Evolutionary conservation across 2,113 vertebrate species (phyloP).

Genomic region (Bagarius yarrelli): DNA sequence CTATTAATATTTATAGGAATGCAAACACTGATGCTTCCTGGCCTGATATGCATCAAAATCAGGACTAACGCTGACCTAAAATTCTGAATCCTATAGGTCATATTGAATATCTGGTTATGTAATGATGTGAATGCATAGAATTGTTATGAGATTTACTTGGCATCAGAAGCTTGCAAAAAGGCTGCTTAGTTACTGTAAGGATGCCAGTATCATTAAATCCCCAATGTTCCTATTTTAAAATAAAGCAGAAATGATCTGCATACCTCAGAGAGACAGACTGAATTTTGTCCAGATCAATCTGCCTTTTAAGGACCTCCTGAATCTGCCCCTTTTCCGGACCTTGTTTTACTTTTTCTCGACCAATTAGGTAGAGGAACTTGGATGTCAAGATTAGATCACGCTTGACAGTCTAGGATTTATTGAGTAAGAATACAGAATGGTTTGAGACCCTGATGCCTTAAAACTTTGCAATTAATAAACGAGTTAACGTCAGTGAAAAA

Average conservation of each 20-base stretch:
- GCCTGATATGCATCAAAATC: background rate
- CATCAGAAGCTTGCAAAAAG: background rate
- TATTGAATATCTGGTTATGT: background rate
- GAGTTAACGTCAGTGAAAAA: background rate
- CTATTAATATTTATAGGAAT: background rate
- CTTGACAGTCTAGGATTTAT: slow-evolving; percentile 68
- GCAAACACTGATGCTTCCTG: background rate
- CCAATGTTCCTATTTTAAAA: too few species aligned
- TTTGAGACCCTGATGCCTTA: background rate
- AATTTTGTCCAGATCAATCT: slow-evolving; percentile 74
- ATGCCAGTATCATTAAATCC: too few species aligned
- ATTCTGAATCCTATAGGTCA: background rate
- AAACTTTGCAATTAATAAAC: background rate
- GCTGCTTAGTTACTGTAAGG: background rate
- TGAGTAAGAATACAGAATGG: slow-evolving; percentile 23
- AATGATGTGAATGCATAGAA: background rate
- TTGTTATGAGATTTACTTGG: background rate
- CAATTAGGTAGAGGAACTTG: slow-evolving; percentile 79
- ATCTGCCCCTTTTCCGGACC: slow-evolving; percentile 81
- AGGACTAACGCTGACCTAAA: background rate
- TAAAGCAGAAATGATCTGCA: background rate
- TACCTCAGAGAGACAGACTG: slow-evolving; percentile 81
- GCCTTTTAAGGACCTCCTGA: slow-evolving; percentile 78
- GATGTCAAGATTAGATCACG: slow-evolving; percentile 78
- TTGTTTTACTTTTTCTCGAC: slow-evolving; percentile 81